Evolutionary conservation across 1,140 invertebrate genomes (phyloP).

Genomic region (Zeugodacus cucurbitae): DNA sequence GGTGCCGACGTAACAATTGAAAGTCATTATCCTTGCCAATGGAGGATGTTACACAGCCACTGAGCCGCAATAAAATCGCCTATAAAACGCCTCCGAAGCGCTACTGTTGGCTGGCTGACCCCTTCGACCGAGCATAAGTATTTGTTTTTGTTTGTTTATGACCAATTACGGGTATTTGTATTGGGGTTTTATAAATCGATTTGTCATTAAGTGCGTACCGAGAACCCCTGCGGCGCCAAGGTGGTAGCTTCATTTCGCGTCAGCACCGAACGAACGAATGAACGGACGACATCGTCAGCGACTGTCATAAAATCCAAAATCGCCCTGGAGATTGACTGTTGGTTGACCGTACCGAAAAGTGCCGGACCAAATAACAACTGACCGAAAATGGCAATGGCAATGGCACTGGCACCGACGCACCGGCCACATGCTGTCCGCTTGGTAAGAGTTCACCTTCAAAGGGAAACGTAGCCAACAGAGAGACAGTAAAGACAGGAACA

Average conservation of each 20-base stretch:
- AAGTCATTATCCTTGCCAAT: slow-evolving; percentile 33
- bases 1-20: slow-evolving; percentile 30
- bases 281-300: background rate
- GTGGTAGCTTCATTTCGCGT: background rate
- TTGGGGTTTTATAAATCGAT: slow-evolving; percentile 41
- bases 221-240: slow-evolving; percentile 15
- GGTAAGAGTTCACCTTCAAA: slow-evolving; percentile 13
- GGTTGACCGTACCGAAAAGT: background rate
- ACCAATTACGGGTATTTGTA: slow-evolving; percentile 13
- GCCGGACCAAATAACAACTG: background rate
- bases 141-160: background rate
- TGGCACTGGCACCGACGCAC: background rate
- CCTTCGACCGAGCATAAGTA: background rate
- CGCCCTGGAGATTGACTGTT: slow-evolving; percentile 31
- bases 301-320: slow-evolving; percentile 28
- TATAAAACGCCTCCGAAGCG: slow-evolving; percentile 16
- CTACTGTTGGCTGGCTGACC: slow-evolving; percentile 20
- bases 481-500: background rate
- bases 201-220: slow-evolving; percentile 39
- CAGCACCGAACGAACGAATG: background rate
- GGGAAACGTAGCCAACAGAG: background rate
- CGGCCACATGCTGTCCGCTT: background rate
- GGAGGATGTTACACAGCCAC: slow-evolving; percentile 28
- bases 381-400: background rate
- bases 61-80: slow-evolving; percentile 18